Percentiles rank a stretch among this genome's conserved stretches.
Conservation (phyloP, 2,113 vertebrate genomes). For the Caranx ignobilis region DNA sequence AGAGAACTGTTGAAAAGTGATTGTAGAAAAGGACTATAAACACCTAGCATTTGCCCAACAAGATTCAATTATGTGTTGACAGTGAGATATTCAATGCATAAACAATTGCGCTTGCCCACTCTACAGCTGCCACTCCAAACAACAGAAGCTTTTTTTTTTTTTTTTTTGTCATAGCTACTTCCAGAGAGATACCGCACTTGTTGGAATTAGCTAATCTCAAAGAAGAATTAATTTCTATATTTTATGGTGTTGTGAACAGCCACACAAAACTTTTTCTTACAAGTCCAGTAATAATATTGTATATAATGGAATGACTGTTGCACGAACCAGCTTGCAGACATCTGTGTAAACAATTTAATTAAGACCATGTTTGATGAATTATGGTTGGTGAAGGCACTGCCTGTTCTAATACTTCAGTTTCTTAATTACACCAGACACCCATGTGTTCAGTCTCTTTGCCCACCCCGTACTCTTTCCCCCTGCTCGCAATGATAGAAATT, state of each 20-base stretch:
- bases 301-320: constrained; percentile 66
- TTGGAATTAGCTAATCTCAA: constrained; percentile 45
- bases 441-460: constrained; percentile 72
- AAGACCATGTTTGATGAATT: constrained; percentile 84
- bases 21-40: constrained; percentile 31
- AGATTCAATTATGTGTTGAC: constrained; percentile 51
- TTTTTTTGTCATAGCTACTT: constrained; percentile 2
- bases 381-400: constrained; percentile 77
- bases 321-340: constrained; percentile 75
- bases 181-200: constrained; percentile 22
- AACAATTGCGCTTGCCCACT: constrained; percentile 22
- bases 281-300: constrained; percentile 61
- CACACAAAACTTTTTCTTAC: constrained; percentile 62
- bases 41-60: constrained; percentile 21
- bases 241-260: constrained; percentile 41
- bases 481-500: constrained; percentile 82
- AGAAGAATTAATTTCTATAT: constrained; percentile 24
- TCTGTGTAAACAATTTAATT: constrained; percentile 86
- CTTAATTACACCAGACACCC: constrained; percentile 83
- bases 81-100: constrained; percentile 38
- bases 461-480: constrained; percentile 50
- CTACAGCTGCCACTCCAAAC: constrained; percentile 22
- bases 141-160: not conserved
- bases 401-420: constrained; percentile 82
- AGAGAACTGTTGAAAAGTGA: not conserved